A percentile compares a stretch with the other conserved stretches of the same genome.
Evolutionary conservation across 53 echinoderm and acorn worm species (phyloP).

Genomic region (Holothuria leucospilota): DNA sequence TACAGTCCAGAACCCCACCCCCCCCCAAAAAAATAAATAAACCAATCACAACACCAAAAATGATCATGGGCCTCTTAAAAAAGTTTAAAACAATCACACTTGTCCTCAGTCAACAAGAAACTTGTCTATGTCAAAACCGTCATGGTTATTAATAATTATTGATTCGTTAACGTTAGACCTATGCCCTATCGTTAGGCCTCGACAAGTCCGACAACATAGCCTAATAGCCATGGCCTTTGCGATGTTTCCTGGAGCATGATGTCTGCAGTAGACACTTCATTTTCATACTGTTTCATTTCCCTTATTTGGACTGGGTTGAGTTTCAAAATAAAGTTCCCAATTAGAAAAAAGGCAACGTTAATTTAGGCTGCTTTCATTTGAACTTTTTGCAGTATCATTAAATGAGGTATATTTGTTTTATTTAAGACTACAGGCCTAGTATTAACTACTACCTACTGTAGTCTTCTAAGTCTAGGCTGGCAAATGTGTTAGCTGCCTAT

Average conservation of each 20-base stretch:
- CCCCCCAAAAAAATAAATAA: conserved; percentile 13
- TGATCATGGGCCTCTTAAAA: conserved; percentile 25
- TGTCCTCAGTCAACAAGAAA: too few relatives aligned
- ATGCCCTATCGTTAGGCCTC: conserved; percentile 9
- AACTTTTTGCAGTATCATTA: conserved; percentile 30
- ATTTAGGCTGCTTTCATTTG: conserved; percentile 21
- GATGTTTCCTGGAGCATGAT: too few relatives aligned
- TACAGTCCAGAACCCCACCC: too few relatives aligned
- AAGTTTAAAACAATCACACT: too few relatives aligned
- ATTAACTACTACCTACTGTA: neutral
- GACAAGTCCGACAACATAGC: too few relatives aligned
- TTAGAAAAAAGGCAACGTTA: conserved; percentile 11
- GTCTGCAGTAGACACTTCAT: conserved; percentile 30
- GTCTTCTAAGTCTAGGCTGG: conserved; percentile 27
- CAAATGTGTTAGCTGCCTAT: conserved; percentile 19
- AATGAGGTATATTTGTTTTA: conserved; percentile 30
- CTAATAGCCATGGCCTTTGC: too few relatives aligned
- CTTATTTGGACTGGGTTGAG: too few relatives aligned
- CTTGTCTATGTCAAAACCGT: conserved; percentile 22
- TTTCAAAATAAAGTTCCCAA: too few relatives aligned
- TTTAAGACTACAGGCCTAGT: neutral
- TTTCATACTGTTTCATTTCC: too few relatives aligned
- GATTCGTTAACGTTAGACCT: neutral
- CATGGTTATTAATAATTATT: conserved; percentile 19
- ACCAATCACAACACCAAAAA: conserved; percentile 20